Percentiles rank a stretch among this genome's conserved stretches.
phyloP scores from a whole-genome alignment of 2,888 invertebrate species.

The Nezara viridula region DNA sequence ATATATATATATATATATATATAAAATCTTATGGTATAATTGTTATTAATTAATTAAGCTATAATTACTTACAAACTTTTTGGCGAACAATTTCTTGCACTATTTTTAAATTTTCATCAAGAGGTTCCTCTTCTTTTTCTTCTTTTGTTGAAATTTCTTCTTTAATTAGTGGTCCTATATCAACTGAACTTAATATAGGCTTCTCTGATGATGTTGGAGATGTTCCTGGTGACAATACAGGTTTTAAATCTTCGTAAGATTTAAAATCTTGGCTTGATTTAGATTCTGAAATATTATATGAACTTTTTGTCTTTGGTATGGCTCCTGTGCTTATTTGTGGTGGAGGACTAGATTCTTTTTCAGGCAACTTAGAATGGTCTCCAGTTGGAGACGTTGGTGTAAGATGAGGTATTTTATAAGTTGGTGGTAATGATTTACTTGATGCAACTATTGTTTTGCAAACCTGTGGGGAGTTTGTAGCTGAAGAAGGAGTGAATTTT shows the following conservation, averaged over 20 bases:
- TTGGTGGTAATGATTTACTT: conserved; percentile 63
- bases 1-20: too few species aligned
- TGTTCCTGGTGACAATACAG: conserved; percentile 64
- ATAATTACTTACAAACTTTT: conserved; percentile 73
- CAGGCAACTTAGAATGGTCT: conserved; percentile 57
- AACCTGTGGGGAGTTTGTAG: conserved; percentile 58
- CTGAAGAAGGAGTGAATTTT: conserved; percentile 63
- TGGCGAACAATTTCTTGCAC: conserved; percentile 80
- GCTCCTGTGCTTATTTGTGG: conserved; percentile 17
- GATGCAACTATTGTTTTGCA: conserved; percentile 62
- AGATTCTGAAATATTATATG: conserved; percentile 50
- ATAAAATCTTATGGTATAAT: not conserved
- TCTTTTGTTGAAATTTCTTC: not conserved
- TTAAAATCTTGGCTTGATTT: conserved; percentile 46
- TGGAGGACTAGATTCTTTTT: conserved; percentile 59
- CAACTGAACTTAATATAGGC: conserved; percentile 46
- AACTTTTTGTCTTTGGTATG: conserved; percentile 58
- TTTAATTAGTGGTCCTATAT: conserved; percentile 55
- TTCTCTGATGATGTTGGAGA: conserved; percentile 64
- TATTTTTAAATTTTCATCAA: conserved; percentile 76
- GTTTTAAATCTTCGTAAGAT: conserved; percentile 65
- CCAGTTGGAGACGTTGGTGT: conserved; percentile 65
- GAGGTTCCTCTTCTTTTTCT: conserved; percentile 62
- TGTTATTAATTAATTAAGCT: not conserved
- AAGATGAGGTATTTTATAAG: conserved; percentile 64